Evolutionary conservation across 2,888 invertebrate genomes (phyloP).

Genomic region (Drosophila kuntzei): DNA sequence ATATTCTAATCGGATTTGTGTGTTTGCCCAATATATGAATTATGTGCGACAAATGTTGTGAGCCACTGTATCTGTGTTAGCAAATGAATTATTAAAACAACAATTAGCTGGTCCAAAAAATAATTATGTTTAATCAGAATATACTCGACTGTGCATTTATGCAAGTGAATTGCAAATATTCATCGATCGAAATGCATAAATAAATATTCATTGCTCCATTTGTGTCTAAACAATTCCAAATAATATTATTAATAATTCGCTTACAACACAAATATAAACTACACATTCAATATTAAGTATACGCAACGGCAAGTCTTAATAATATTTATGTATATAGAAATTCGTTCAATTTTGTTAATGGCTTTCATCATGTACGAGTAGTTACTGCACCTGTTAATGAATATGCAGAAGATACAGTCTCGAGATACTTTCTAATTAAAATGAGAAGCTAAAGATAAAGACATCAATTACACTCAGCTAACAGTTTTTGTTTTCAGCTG

Average conservation of each 20-base stretch:
- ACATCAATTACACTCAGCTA: slow-evolving; percentile 57
- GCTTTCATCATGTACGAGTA: not conserved
- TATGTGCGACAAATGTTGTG: slow-evolving; percentile 40
- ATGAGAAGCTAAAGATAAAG: slow-evolving; percentile 42
- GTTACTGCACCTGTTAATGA: slow-evolving; percentile 39
- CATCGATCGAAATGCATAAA: slow-evolving; percentile 32
- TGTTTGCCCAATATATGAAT: slow-evolving; percentile 60
- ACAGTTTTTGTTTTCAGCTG: slow-evolving; percentile 29
- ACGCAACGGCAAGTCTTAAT: slow-evolving; percentile 17
- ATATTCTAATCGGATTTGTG: slow-evolving; percentile 77
- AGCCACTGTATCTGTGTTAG: slow-evolving; percentile 4
- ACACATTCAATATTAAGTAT: slow-evolving; percentile 23
- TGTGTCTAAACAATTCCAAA: slow-evolving; percentile 19
- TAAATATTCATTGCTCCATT: slow-evolving; percentile 41
- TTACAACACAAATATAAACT: not conserved
- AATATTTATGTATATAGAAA: not conserved
- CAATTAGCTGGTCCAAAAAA: slow-evolving; percentile 60
- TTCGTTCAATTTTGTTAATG: slow-evolving; percentile 20
- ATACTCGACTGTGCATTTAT: slow-evolving; percentile 22
- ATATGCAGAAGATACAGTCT: slow-evolving; percentile 3
- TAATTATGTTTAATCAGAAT: slow-evolving; percentile 51
- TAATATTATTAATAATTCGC: slow-evolving; percentile 16
- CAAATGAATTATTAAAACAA: slow-evolving; percentile 71
- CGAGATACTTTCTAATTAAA: slow-evolving; percentile 52
- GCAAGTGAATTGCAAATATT: slow-evolving; percentile 30